phyloP scores from a whole-genome alignment of 2,797 vertebrate genomes.

The Xenopus petersii region DNA sequence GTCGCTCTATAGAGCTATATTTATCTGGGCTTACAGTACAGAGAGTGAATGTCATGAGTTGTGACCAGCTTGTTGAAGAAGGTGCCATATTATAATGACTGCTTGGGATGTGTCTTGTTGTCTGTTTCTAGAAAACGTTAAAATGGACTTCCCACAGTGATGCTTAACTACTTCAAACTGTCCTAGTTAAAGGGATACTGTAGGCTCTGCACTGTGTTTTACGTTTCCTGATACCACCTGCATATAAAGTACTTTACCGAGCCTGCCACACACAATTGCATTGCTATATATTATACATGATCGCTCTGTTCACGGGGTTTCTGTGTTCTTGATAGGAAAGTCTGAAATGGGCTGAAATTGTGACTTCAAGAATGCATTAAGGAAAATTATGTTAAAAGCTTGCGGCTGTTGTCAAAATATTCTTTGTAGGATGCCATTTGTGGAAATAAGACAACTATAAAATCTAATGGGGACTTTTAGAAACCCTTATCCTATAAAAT shows the following conservation, averaged over 20 bases:
- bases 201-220: slow-evolving; percentile 53
- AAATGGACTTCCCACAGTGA: slow-evolving; percentile 44
- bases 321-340: slow-evolving; percentile 21
- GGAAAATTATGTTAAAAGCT: slow-evolving; percentile 11
- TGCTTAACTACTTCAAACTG: slow-evolving; percentile 51
- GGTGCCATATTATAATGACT: slow-evolving; percentile 23
- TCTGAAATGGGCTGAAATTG: slow-evolving; percentile 21
- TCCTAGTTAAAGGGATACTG: slow-evolving; percentile 17
- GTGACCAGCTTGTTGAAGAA: slow-evolving; percentile 20
- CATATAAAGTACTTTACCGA: slow-evolving; percentile 35
- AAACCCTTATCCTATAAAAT: too few species aligned
- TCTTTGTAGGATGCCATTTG: slow-evolving; percentile 21
- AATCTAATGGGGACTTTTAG: slow-evolving; percentile 7
- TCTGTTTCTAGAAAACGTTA: slow-evolving; percentile 40
- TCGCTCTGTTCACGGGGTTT: slow-evolving; percentile 31
- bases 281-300: slow-evolving; percentile 18
- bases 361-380: slow-evolving; percentile 33
- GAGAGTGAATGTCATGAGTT: slow-evolving; percentile 19
- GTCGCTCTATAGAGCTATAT: slow-evolving; percentile 19
- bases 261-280: slow-evolving; percentile 45
- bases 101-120: slow-evolving; percentile 9
- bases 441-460: background rate
- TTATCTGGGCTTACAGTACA: slow-evolving; percentile 12
- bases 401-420: slow-evolving; percentile 38
- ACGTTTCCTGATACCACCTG: slow-evolving; percentile 51